Percentiles rank a stretch among this genome's conserved stretches.
Conservation (phyloP, 2,113 vertebrate species). For the Misgurnus mizolepis region DNA sequence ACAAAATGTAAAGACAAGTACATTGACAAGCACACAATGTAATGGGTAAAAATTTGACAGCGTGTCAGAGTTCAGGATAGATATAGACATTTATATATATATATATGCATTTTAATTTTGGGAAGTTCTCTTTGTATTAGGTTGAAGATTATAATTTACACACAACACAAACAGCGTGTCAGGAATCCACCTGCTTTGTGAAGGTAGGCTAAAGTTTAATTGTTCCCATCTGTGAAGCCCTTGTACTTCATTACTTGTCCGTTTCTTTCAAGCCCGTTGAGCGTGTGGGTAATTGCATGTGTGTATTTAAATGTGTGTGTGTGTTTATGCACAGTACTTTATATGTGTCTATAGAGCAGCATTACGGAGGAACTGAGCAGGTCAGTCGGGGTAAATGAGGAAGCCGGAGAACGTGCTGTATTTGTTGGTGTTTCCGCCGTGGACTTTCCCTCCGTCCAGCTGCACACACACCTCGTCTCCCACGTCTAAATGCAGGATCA, state of each 20-base stretch:
- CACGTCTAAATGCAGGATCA: slow-evolving; percentile 92
- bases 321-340: slow-evolving; percentile 28
- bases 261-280: slow-evolving; percentile 48
- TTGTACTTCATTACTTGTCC: slow-evolving; percentile 22
- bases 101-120: slow-evolving; percentile 45
- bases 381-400: slow-evolving; percentile 91
- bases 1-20: slow-evolving; percentile 33
- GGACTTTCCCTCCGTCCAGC: slow-evolving; percentile 92
- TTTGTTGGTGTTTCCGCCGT: slow-evolving; percentile 94
- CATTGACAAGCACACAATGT: slow-evolving; percentile 34
- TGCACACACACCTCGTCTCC: slow-evolving; percentile 95
- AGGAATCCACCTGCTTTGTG: slow-evolving; percentile 54
- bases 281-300: slow-evolving; percentile 45
- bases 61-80: slow-evolving; percentile 23
- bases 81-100: slow-evolving; percentile 44
- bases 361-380: slow-evolving; percentile 16
- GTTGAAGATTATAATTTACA: slow-evolving; percentile 59
- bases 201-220: slow-evolving; percentile 51
- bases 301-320: slow-evolving; percentile 41
- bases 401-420: slow-evolving; percentile 97
- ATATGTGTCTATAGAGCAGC: slow-evolving; percentile 42
- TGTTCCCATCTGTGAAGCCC: slow-evolving; percentile 50
- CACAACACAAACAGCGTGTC: slow-evolving; percentile 58
- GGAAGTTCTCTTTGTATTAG: slow-evolving; percentile 50
- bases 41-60: slow-evolving; percentile 13